Conservation (phyloP, 1,140 invertebrate genomes). For the Antheraea mylitta region DNA sequence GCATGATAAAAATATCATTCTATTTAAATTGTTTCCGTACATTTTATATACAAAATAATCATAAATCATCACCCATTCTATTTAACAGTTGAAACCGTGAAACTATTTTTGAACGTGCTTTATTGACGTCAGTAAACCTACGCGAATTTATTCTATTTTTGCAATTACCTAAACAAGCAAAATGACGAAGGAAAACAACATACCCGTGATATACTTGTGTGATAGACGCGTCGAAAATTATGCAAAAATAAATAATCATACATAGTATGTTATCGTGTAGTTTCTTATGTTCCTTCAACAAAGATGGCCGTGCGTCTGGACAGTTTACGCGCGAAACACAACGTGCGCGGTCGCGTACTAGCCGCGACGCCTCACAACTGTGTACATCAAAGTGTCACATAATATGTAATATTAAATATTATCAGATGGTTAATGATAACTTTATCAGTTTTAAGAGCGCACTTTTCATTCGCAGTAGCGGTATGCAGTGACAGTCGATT, state of each 20-base stretch:
- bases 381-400: conserved; percentile 19
- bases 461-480: conserved; percentile 12
- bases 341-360: conserved; percentile 32
- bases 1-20: too few relatives aligned
- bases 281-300: conserved; percentile 4
- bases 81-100: background rate
- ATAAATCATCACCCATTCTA: background rate
- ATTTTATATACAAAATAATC: background rate
- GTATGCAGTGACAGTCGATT: conserved; percentile 23
- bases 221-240: background rate
- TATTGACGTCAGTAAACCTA: background rate
- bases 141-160: background rate
- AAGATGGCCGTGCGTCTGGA: conserved; percentile 10
- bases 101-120: background rate
- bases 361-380: conserved; percentile 3
- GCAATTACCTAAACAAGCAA: background rate
- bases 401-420: conserved; percentile 37
- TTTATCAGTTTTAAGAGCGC: conserved; percentile 36
- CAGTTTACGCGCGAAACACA: conserved; percentile 26
- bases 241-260: background rate
- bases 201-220: background rate
- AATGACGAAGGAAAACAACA: background rate
- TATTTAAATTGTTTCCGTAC: too few relatives aligned
- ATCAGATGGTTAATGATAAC: conserved; percentile 50
- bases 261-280: background rate